Evolutionary conservation across 2,797 vertebrate genomes (phyloP).

Genomic region (Champsocephalus gunnari): DNA sequence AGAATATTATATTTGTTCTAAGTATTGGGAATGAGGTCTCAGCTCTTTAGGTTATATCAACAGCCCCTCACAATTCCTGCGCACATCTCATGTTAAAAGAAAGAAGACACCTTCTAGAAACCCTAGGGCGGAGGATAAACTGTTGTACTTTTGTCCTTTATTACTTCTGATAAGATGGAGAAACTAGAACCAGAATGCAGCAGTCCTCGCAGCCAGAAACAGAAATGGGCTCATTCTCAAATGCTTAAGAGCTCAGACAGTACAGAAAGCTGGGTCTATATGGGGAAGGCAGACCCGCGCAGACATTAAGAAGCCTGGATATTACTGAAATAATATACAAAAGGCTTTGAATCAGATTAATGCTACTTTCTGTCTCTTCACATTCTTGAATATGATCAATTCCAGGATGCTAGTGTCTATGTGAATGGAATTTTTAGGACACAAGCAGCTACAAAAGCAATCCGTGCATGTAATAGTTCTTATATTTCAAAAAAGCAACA

Average conservation of each 20-base stretch:
- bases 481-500: slow-evolving; percentile 5
- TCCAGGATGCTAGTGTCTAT: not conserved
- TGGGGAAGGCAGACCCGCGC: slow-evolving; percentile 12
- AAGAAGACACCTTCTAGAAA: not conserved
- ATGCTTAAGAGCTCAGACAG: slow-evolving; percentile 23
- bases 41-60: too few species aligned
- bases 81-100: not conserved
- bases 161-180: slow-evolving; percentile 32
- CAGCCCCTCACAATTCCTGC: too few species aligned
- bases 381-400: not conserved
- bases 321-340: not conserved
- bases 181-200: slow-evolving; percentile 23
- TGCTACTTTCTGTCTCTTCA: too few species aligned
- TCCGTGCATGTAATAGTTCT: not conserved
- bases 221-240: slow-evolving; percentile 25
- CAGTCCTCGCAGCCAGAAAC: slow-evolving; percentile 13
- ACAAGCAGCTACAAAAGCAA: not conserved
- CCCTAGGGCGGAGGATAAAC: slow-evolving; percentile 6
- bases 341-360: too few species aligned
- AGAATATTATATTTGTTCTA: too few species aligned
- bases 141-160: slow-evolving; percentile 23
- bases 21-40: too few species aligned
- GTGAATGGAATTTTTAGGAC: not conserved
- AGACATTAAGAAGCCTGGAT: slow-evolving; percentile 19
- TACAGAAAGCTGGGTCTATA: not conserved